Evolutionary conservation across 2,888 invertebrate genomes (phyloP), one percentile per base, ranked within the genome.

Genomic region (Synergus umbraculus): DNA sequence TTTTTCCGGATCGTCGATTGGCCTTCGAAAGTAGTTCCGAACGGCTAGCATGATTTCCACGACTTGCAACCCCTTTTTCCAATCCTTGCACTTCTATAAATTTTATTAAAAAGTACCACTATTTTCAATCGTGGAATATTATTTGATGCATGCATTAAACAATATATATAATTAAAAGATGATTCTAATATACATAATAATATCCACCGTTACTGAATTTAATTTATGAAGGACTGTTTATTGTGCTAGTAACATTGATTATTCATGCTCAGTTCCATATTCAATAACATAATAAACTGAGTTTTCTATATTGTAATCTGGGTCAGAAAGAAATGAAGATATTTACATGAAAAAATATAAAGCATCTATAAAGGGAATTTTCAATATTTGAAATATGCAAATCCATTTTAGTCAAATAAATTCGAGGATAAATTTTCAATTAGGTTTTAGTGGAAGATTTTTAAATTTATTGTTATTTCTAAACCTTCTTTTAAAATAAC

Each of bases 11-110:
- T 77, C 69, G 22, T 83, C 79, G 37, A 83, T 83, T 80, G 85
- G 81, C 82, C 82, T 83, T 43, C 83, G 82, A 80, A 85, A 85
- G 83, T 83, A 85, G 81, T 85, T 83, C 77, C 83, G 83, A 44
- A 85, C 81, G 67, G 84, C 82, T 76, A 84, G 83, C 79, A 82
- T 85, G 43, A 67, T 83, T 81, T 79, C 13, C n/a, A n/a, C 37
- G 29, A n/a, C 15, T n/a, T 49, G 29, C 44, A 69, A 69, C 12
- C 46, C 12, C 46, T n/a, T 66, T 66, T 67, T 22, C 18, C 44
- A 67, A 13, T 67, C 18, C 12, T 43, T 10, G 7, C 22, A 67
- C 13, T 22, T 22, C 1, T 67, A 44, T 44, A 44, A 22, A n/a
- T 54, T 37, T 29, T 29, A 49, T 69, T 37, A n/a, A 54, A 73